phyloP scores from a whole-genome alignment of 1,140 invertebrate genomes.

The Mamestra configurata region DNA sequence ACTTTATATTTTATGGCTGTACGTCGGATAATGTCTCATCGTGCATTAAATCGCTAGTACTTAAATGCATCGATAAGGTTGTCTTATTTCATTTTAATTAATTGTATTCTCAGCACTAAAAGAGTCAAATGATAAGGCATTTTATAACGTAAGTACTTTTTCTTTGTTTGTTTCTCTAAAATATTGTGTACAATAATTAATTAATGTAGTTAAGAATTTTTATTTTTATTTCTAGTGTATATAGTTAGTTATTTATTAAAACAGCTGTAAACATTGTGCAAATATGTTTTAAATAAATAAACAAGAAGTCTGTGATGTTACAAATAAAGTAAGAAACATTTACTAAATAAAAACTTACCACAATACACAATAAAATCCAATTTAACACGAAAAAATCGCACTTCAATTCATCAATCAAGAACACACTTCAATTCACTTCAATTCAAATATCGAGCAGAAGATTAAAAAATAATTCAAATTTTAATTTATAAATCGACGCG shows the following conservation, averaged over 20 bases:
- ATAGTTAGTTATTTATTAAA: too few relatives aligned
- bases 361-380: background rate
- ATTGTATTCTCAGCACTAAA: too few relatives aligned
- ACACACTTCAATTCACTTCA: slow-evolving; percentile 10
- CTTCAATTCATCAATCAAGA: background rate
- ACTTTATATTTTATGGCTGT: background rate
- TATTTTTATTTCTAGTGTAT: too few relatives aligned
- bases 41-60: background rate
- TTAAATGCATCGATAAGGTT: background rate
- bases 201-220: too few relatives aligned
- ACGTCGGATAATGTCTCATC: background rate
- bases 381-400: background rate
- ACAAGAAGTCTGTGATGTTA: too few relatives aligned
- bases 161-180: too few relatives aligned
- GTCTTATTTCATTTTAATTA: background rate
- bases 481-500: background rate
- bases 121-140: background rate
- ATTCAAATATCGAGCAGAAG: slow-evolving; percentile 15
- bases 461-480: background rate
- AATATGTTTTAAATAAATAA: background rate
- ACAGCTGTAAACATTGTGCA: too few relatives aligned
- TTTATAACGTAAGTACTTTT: background rate
- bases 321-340: background rate
- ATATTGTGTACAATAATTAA: too few relatives aligned
- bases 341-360: slow-evolving; percentile 1